These are phyloP conservation scores for Nycticorax nycticorax DNA, from an alignment of 2,113 vertebrate genomes.

Conservation along the genomic window DNA sequence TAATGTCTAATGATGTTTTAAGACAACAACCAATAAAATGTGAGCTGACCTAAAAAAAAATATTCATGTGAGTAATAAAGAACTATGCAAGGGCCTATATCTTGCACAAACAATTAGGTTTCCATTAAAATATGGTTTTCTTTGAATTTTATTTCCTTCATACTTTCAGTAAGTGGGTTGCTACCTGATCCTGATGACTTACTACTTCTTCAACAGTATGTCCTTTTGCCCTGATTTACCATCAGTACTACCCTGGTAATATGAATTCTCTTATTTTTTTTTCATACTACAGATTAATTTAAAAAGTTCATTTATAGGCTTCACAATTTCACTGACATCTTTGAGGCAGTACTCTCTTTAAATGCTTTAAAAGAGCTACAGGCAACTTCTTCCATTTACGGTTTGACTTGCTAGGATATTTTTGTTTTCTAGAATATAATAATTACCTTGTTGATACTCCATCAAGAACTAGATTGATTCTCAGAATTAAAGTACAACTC, in stretches of 20 bases:
- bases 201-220: background rate
- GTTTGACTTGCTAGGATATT: background rate
- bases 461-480: background rate
- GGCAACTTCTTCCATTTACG: background rate
- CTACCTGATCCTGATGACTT: background rate
- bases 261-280: background rate
- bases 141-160: background rate
- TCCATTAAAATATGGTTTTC: background rate
- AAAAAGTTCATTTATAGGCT: background rate
- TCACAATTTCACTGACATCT: background rate
- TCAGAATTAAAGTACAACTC: background rate
- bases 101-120: background rate
- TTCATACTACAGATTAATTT: background rate
- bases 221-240: background rate
- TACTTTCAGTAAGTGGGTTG: background rate
- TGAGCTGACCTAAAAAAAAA: background rate
- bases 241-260: background rate
- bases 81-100: background rate
- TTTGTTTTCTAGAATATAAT: background rate
- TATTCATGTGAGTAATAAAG: background rate
- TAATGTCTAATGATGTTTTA: background rate
- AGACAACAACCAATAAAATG: background rate
- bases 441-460: background rate
- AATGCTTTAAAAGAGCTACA: background rate
- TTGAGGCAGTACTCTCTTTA: background rate